A percentile compares a stretch with the other conserved stretches of the same genome.
These are phyloP conservation scores for Ligdia adustata DNA, from an alignment of 2,888 invertebrate genomes.

Conservation along the genomic window DNA sequence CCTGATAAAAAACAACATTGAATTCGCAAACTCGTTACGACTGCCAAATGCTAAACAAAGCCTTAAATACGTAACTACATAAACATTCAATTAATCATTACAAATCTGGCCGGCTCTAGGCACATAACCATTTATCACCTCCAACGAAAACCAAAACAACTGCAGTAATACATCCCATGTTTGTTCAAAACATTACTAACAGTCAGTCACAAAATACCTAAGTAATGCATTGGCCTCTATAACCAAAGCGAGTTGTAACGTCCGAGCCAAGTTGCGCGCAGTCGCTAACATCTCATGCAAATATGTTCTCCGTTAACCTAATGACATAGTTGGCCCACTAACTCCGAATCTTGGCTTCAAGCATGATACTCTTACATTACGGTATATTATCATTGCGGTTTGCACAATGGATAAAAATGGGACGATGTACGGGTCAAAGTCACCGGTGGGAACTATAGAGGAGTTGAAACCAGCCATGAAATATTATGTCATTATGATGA, in stretches of 20 bases:
- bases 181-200: constrained; percentile 12
- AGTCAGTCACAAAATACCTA: constrained; percentile 15
- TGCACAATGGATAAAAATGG: constrained; percentile 63
- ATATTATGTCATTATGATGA: constrained; percentile 56
- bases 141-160: constrained; percentile 13
- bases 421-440: constrained; percentile 73
- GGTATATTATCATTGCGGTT: constrained; percentile 69
- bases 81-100: constrained; percentile 12
- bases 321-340: constrained; percentile 75
- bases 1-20: not conserved
- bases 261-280: constrained; percentile 12
- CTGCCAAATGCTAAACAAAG: not conserved
- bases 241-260: constrained; percentile 10
- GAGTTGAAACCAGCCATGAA: constrained; percentile 47
- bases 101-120: constrained; percentile 1
- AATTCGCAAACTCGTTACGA: not conserved
- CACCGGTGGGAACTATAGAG: constrained; percentile 51
- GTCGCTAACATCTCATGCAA: constrained; percentile 59
- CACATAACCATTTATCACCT: constrained; percentile 16
- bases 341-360: constrained; percentile 58
- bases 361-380: constrained; percentile 68
- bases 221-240: constrained; percentile 19
- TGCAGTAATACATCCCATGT: constrained; percentile 15
- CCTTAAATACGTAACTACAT: constrained; percentile 3
- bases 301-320: constrained; percentile 73